Evolutionary conservation across 2,888 invertebrate species (phyloP).

Genomic region (Leuctra nigra): DNA sequence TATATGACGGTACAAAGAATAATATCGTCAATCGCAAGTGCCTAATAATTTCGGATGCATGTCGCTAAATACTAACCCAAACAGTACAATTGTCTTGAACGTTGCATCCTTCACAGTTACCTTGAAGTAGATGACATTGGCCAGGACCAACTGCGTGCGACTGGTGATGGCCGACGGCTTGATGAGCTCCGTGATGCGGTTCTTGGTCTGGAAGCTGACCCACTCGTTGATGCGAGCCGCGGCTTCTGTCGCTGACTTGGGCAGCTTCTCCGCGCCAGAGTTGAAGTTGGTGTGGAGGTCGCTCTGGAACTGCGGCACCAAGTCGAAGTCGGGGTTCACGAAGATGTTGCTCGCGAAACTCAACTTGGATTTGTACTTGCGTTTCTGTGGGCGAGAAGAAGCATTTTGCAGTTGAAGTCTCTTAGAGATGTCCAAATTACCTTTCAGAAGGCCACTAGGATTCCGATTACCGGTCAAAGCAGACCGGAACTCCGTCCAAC

Average conservation of each 20-base stretch:
- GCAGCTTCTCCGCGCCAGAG: conserved; percentile 23
- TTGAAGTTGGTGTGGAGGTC: conserved; percentile 32
- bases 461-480: neutral
- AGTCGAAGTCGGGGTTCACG: conserved; percentile 37
- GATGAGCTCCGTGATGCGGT: conserved; percentile 23
- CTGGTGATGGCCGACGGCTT: conserved; percentile 24
- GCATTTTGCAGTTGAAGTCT: neutral
- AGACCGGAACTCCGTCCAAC: neutral
- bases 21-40: too few relatives aligned
- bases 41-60: too few relatives aligned
- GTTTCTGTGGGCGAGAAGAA: conserved; percentile 27
- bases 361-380: conserved; percentile 40
- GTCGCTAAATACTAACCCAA: too few relatives aligned
- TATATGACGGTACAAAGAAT: too few relatives aligned
- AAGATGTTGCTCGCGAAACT: conserved; percentile 42
- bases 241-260: conserved; percentile 19
- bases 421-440: neutral
- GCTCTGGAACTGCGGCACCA: conserved; percentile 39
- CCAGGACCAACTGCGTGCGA: conserved; percentile 28
- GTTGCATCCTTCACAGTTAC: too few relatives aligned
- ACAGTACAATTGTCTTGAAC: too few relatives aligned
- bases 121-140: conserved; percentile 30
- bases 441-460: too few relatives aligned
- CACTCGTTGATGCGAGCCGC: conserved; percentile 26
- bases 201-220: conserved; percentile 25